Conservation (phyloP, 2,888 invertebrate species). For the Macrostomum cliftonense region DNA sequence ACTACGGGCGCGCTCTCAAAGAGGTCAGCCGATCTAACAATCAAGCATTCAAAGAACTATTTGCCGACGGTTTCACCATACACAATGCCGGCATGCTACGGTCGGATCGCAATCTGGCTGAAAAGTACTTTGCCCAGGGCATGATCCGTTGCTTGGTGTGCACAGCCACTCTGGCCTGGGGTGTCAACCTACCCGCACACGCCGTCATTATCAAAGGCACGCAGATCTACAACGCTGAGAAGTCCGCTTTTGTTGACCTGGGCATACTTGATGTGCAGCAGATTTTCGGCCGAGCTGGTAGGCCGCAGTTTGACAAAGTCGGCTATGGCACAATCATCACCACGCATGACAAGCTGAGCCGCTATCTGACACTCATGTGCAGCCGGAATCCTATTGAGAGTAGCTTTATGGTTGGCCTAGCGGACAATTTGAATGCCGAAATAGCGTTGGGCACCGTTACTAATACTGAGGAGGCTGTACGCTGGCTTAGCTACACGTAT, state of each 20-base stretch:
- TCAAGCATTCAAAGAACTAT: constrained; percentile 39
- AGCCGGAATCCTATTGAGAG: constrained; percentile 96
- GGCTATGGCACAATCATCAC: constrained; percentile 92
- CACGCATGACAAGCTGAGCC: constrained; percentile 66
- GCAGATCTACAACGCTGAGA: constrained; percentile 85
- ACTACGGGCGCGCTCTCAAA: constrained; percentile 51
- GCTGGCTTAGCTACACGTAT: constrained; percentile 94
- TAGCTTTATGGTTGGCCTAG: constrained; percentile 70
- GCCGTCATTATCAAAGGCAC: constrained; percentile 89
- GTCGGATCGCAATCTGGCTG: constrained; percentile 55
- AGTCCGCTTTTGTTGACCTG: constrained; percentile 75
- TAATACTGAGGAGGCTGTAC: constrained; percentile 80
- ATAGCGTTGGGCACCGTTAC: constrained; percentile 83
- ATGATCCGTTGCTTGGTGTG: constrained; percentile 70
- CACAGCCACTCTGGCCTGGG: constrained; percentile 96
- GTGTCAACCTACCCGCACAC: constrained; percentile 93
- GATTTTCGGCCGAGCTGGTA: constrained; percentile 91
- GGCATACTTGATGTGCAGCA: constrained; percentile 73
- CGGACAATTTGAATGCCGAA: constrained; percentile 95
- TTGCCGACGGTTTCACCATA: constrained; percentile 66
- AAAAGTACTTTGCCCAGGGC: constrained; percentile 71
- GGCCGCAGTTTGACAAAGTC: constrained; percentile 79
- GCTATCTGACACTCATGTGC: constrained; percentile 76
- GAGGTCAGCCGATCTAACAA: constrained; percentile 10
- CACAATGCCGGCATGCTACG: constrained; percentile 91